Evolutionary conservation across 1,140 invertebrate genomes (phyloP).

Genomic region (Helicoverpa zea): DNA sequence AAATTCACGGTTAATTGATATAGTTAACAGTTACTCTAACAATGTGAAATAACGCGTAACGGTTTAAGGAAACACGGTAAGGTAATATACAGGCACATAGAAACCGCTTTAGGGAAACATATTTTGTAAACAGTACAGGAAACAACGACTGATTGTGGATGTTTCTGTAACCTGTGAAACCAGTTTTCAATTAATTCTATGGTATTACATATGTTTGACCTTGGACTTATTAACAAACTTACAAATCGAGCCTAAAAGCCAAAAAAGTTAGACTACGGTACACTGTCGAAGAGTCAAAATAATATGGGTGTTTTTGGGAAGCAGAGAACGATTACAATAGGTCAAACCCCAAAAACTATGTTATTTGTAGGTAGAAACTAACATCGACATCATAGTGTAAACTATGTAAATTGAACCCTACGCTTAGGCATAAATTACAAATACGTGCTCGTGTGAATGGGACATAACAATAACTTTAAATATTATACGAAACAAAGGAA

Average conservation of each 20-base stretch:
- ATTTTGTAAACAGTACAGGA: slow-evolving; percentile 19
- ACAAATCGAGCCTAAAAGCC: too few relatives aligned
- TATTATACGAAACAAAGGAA: background rate
- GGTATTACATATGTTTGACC: too few relatives aligned
- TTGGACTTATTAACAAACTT: too few relatives aligned
- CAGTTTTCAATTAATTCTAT: too few relatives aligned
- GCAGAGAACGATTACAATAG: too few relatives aligned
- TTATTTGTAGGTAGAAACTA: too few relatives aligned
- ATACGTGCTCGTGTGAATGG: background rate
- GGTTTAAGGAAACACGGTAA: slow-evolving; percentile 5
- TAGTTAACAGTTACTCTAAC: slow-evolving; percentile 24
- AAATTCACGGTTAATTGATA: slow-evolving; percentile 22
- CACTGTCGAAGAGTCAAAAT: too few relatives aligned
- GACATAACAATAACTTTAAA: background rate
- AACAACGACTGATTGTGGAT: background rate
- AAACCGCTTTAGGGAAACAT: slow-evolving; percentile 1
- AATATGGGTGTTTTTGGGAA: too few relatives aligned
- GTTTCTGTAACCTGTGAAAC: too few relatives aligned
- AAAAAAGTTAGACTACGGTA: too few relatives aligned
- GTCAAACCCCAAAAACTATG: too few relatives aligned
- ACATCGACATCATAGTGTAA: too few relatives aligned
- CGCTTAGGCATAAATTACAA: background rate
- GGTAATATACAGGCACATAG: background rate
- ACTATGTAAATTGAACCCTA: background rate
- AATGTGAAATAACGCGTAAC: slow-evolving; percentile 13